Base-by-base conservation (phyloP, 2,888 invertebrate genomes). In the Dynastes grantii region DNA sequence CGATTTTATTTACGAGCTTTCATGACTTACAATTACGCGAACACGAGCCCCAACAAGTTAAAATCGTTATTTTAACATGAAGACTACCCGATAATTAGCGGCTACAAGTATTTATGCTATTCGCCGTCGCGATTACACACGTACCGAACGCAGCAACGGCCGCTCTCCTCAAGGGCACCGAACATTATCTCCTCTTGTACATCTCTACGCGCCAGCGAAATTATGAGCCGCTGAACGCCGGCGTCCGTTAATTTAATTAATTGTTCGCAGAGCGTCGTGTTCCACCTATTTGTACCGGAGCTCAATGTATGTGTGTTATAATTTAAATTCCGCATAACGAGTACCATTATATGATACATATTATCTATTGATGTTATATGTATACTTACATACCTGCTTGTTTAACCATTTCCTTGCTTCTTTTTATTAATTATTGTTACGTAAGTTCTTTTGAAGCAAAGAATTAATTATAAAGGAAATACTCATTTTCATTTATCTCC, bases 31-130 rank as follows among this genome's bases (percentile, higher is more conserved):
- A 65, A 65, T 29, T 37, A 65, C 37, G 8, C 11, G 45, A 11
- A 37, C 16, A 65, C 64, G 37, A 65, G 2, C 11, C 9, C 11
- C 45, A 45, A 45, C 45, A 45, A 16, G n/a, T 32, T 22, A 51
- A 51, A 70, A 70, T 51, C 70, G 53, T 27, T 29, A 51, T 51
- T 70, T 27, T 51, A 51, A 53, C 53, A 51, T 70, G 70, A 51
- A 40, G 32, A 70, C 29, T 53, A 70, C 27, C 51, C 70, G 70
- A 70, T 70, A 70, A 70, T 70, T 70, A 70, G 70, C 70, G n/a
- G 70, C 13, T 29, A 53, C 70, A 51, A 53, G 32, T 70, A 70
- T 70, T 70, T 53, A 70, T 53, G 51, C 5, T 53, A 70, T 70
- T 70, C 51, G 53, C 37, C 37, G 37, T 65, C 40, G 65, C 65